Base-by-base conservation (phyloP, 2,113 vertebrate species). In the Carlito syrichta region DNA sequence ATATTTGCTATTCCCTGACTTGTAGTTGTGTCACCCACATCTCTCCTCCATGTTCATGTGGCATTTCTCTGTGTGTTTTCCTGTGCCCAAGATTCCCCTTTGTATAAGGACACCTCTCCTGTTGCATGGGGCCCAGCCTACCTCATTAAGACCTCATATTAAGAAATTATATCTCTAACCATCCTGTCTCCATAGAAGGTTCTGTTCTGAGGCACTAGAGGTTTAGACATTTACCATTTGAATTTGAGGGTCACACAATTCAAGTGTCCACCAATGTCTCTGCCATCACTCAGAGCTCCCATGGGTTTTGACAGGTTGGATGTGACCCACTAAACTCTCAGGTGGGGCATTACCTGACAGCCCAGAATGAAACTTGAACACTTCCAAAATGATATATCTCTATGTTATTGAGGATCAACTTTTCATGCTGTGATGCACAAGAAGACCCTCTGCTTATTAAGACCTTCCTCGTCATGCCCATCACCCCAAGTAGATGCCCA, bases 21-120 rank as follows among this genome's bases (percentile, higher is more conserved):
- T 63, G 60, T 10, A 32, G 60, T 9, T 32, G 10, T 30, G 30
- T 63, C 27, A 23, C 56, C 20, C 20, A 2, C 19, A 1, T 58
- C 56, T 58, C 10, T 32, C 9, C 60, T 30, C 13, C 60, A 63
- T 30, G 13, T 63, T 30, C 60, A 1, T 4, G 11, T 30, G 60
- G 3, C 11, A 10, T 63, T 63, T 32, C 10, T 12, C 30, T 27
- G 0, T 58, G 56, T 58, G 56, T 22, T 0, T 0, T 17, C 23
- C 56, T 8, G 56, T 19, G 17, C 8, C 20, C 19, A 17, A 23
- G 27, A 30, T 63, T 63, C 60, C 25, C 7, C 45, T 17, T 56
- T 76, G 62, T 52, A 50, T 32, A 22, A 68, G 48, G 56, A 60
- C 22, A 22, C 50, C 22, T 58, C 73, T 19, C 48, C 6, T 68